phyloP scores from a whole-genome alignment of 2,888 invertebrate genomes.

The Aphelenchoides bicaudatus region DNA sequence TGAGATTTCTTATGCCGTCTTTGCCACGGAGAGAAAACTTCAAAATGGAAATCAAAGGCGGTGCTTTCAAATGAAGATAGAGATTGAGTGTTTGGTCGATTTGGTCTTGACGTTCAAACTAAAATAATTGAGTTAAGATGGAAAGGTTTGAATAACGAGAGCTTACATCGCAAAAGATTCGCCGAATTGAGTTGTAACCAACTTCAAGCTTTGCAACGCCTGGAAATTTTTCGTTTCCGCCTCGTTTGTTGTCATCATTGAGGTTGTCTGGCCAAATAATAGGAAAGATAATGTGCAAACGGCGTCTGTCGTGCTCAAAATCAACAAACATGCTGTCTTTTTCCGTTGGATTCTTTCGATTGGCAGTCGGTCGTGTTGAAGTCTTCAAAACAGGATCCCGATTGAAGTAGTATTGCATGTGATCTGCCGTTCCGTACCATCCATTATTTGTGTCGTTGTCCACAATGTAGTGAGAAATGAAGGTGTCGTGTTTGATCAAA shows the following conservation, averaged over 20 bases:
- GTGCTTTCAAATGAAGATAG: slow-evolving; percentile 3
- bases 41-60: slow-evolving; percentile 1
- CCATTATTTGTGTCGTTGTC: not conserved
- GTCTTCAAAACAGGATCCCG: not conserved
- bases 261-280: too few relatives aligned
- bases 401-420: slow-evolving; percentile 1
- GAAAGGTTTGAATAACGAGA: too few relatives aligned
- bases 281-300: slow-evolving; percentile 26
- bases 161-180: slow-evolving; percentile 22
- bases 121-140: too few relatives aligned
- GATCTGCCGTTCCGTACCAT: not conserved
- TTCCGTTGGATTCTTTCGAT: not conserved
- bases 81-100: not conserved
- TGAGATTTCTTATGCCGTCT: not conserved
- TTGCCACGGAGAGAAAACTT: not conserved
- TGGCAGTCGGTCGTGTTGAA: slow-evolving; percentile 3
- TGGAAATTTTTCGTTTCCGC: slow-evolving; percentile 4
- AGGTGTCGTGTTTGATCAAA: slow-evolving; percentile 5
- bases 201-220: slow-evolving; percentile 15
- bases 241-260: not conserved
- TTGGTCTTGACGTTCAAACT: slow-evolving; percentile 16
- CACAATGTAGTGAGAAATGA: not conserved
- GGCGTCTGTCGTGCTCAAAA: slow-evolving; percentile 32
- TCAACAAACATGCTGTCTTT: slow-evolving; percentile 14
- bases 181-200: slow-evolving; percentile 24